Evolutionary conservation across 2,888 invertebrate genomes (phyloP).

Genomic region (Hedychridium roseum): DNA sequence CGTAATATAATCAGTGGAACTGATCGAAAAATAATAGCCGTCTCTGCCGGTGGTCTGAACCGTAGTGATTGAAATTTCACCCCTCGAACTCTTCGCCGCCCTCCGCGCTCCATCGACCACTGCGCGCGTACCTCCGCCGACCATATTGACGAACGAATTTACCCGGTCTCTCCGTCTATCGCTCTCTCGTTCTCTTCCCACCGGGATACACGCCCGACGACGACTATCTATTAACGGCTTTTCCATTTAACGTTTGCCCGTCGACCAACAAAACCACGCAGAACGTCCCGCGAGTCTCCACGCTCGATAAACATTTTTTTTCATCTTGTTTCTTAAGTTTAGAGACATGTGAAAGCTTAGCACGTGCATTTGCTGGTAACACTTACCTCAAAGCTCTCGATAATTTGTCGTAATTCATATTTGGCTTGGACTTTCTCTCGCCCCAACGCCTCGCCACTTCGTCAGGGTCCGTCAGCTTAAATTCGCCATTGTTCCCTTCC

Average conservation of each 20-base stretch:
- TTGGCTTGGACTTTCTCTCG: conserved; percentile 97
- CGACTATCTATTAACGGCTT: conserved; percentile 22
- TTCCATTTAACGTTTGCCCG: conserved; percentile 14
- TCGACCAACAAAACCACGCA: background rate
- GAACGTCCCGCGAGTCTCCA: background rate
- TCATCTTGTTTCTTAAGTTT: background rate
- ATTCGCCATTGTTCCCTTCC: conserved; percentile 98
- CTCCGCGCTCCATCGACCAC: conserved; percentile 3
- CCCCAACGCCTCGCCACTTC: conserved; percentile 99
- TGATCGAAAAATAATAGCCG: conserved; percentile 62
- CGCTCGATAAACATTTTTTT: background rate
- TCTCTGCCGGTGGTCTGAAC: conserved; percentile 42
- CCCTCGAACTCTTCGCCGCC: conserved; percentile 18
- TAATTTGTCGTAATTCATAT: conserved; percentile 99
- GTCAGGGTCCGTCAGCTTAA: conserved; percentile 98
- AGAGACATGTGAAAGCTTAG: background rate
- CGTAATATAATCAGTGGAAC: conserved; percentile 61
- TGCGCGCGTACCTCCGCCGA: background rate
- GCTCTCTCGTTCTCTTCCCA: conserved; percentile 4
- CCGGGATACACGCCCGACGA: conserved; percentile 14
- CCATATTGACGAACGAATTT: conserved; percentile 29
- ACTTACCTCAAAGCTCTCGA: conserved; percentile 92
- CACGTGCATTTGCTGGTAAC: background rate
- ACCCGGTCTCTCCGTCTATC: conserved; percentile 28
- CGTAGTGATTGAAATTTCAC: conserved; percentile 52